Base-by-base conservation (phyloP, 2,113 vertebrate species). In the Nipponia nippon region DNA sequence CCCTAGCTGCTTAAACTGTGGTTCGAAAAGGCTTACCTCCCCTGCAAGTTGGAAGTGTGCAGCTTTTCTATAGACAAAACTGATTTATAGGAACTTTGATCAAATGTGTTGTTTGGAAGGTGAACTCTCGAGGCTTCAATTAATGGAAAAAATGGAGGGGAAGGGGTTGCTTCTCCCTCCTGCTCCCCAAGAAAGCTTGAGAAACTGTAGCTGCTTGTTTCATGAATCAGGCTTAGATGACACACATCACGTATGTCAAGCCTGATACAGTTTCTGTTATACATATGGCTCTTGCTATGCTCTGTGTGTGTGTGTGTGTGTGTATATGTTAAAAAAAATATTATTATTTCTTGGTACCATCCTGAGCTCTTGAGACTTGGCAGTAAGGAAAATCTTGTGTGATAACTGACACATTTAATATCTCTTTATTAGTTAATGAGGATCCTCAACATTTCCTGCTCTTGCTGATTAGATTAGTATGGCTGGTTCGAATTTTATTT, bases 301-400 rank as follows among this genome's bases (percentile, higher is more conserved):
- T 87, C 16, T 58, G 0, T 42, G 1, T 70, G 8, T 49, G 16
- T 36, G 2, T 44, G 6, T 36, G 5, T 49, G 4, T 23, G 53
- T 56, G 16, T 30, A 4, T 55, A 11, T 38, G 19, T 65, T 85
- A 2, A 21, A 13, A 88, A 89, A 81, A 59, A 36, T 9, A 6
- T 3, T 44, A 8, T 13, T 90, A 13, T 79, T 89, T 55, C 52
- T 58, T 49, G 16, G 5, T 80, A 62, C 23, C 8, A 30, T 70
- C 26, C 55, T 81, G 76, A 73, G 26, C 58, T 78, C 83, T 83
- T 58, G 65, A 78, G 49, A 38, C 11, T 71, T 81, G 32, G 8
- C 67, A 90, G 36, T 56, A 69, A 44, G 16, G 49, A 72, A 76
- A 59, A 61, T 80, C 13, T 53, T 81, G 13, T 17, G 7, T 55